Evolutionary conservation across 1,140 invertebrate genomes (phyloP).

Genomic region (Ruditapes philippinarum): DNA sequence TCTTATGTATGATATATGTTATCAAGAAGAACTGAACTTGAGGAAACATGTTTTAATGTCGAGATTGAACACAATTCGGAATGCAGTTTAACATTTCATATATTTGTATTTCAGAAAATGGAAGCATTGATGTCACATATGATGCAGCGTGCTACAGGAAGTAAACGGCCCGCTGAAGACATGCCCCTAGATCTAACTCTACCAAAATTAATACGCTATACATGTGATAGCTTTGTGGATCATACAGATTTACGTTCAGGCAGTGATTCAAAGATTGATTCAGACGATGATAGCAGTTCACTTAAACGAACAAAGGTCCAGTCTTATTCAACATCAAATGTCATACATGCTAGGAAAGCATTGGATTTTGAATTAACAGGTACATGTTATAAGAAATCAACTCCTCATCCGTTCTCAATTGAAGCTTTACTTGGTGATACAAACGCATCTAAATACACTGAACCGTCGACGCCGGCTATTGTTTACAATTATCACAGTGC

Average conservation of each 20-base stretch:
- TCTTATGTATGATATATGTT: no score
- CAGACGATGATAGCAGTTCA: background rate
- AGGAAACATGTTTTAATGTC: no score
- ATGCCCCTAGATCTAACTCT: background rate
- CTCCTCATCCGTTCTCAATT: background rate
- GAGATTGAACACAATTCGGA: no score
- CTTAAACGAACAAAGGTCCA: background rate
- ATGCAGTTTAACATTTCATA: no score
- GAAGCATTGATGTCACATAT: slow-evolving; percentile 42
- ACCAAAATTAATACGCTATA: background rate
- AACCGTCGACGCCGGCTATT: background rate
- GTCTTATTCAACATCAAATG: background rate
- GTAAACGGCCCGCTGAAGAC: background rate
- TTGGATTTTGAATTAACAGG: background rate
- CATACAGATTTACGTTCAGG: slow-evolving; percentile 24
- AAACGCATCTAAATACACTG: background rate
- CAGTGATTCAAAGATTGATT: background rate
- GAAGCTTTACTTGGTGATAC: background rate
- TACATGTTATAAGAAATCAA: background rate
- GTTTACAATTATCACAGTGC: background rate
- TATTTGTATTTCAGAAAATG: slow-evolving; percentile 8
- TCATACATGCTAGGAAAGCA: background rate
- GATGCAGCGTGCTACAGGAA: background rate
- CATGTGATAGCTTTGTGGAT: slow-evolving; percentile 6
- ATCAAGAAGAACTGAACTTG: no score